Evolutionary conservation across 1,140 invertebrate genomes (phyloP).

Genomic region (Acromyrmex charruanus): DNA sequence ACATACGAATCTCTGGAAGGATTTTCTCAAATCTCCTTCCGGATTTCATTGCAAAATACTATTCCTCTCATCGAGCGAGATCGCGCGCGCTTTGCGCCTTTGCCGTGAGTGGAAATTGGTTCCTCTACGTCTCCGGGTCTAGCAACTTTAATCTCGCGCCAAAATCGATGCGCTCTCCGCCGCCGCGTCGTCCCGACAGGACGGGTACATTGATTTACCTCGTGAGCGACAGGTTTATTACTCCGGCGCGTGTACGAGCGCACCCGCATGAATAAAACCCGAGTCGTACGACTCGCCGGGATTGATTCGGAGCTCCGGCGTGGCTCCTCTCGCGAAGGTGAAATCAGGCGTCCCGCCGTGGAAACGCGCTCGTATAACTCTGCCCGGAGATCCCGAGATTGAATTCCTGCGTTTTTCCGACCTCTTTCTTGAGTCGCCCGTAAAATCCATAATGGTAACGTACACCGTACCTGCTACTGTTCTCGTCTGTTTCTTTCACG

Average conservation of each 20-base stretch:
- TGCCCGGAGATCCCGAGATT: conserved; percentile 37
- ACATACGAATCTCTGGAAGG: not conserved
- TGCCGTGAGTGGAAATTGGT: conserved; percentile 71
- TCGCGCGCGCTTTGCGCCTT: conserved; percentile 66
- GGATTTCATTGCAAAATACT: conserved; percentile 27
- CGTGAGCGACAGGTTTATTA: conserved; percentile 76
- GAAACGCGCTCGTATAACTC: conserved; percentile 59
- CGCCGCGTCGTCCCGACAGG: conserved; percentile 46
- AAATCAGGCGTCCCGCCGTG: conserved; percentile 50
- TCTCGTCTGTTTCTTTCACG: not conserved
- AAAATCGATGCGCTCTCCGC: conserved; percentile 74
- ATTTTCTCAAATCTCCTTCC: not conserved
- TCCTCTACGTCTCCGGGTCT: conserved; percentile 68
- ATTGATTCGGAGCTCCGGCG: conserved; percentile 65
- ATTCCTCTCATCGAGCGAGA: conserved; percentile 54
- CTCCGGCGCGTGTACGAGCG: conserved; percentile 73
- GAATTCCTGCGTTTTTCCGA: conserved; percentile 52
- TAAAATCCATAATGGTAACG: conserved; percentile 50
- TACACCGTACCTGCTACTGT: not conserved
- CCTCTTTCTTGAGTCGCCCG: conserved; percentile 23
- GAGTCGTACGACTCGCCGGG: conserved; percentile 67
- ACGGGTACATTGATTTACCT: conserved; percentile 73
- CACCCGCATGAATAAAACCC: conserved; percentile 76
- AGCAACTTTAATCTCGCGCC: conserved; percentile 75
- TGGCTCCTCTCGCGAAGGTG: conserved; percentile 21